These are phyloP conservation scores for Muntiacus muntjak DNA, from an alignment of 2,113 vertebrate species.

Conservation along the genomic window DNA sequence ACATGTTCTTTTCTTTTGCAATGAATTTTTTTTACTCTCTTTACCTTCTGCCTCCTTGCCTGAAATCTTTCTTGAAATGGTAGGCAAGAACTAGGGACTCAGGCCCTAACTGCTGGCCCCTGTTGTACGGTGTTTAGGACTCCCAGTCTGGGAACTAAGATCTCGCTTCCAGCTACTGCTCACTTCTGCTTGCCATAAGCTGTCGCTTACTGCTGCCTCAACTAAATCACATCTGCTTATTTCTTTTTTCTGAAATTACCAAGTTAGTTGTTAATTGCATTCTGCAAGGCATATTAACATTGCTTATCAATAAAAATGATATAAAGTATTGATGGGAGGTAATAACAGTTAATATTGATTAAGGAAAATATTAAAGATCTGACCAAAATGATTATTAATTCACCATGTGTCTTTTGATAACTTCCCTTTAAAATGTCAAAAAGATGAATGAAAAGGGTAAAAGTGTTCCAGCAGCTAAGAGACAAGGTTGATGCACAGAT, in stretches of 20 bases:
- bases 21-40: neutral
- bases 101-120: neutral
- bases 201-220: neutral
- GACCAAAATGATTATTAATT: constrained; percentile 22
- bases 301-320: constrained; percentile 3
- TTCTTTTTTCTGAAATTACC: neutral
- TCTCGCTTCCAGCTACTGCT: neutral
- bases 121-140: fast-evolving
- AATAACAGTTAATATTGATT: neutral
- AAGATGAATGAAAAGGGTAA: neutral
- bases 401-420: neutral
- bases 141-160: neutral
- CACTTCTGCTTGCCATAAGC: neutral
- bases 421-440: neutral
- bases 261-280: neutral
- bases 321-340: neutral
- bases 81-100: neutral
- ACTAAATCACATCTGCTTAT: neutral
- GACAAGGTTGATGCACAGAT: neutral
- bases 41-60: neutral
- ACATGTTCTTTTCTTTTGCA: neutral
- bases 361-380: neutral
- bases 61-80: neutral
- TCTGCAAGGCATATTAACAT: neutral
- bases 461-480: neutral